Percentiles rank a stretch among this genome's conserved stretches.
phyloP scores from a whole-genome alignment of 2,113 vertebrate genomes.

The human region GRCh38 chr3:8659001-8659500 shows the following conservation, averaged over 20 bases:
- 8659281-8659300: background rate
- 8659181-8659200: background rate
- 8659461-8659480: background rate
- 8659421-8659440: background rate
- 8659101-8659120: background rate
- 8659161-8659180: background rate
- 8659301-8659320: background rate
- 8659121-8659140: background rate
- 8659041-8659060: background rate
- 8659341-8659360: background rate
- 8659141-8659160: background rate
- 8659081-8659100: background rate
- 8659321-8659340: background rate
- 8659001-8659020: background rate
- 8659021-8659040: background rate
- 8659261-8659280: background rate
- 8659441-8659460: background rate
- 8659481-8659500: background rate
- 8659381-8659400: background rate
- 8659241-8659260: background rate
- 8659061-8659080: background rate
- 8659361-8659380: too few relatives aligned
- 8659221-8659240: background rate
- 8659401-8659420: background rate
- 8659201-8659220: background rate